Conservation (phyloP, 2,888 invertebrate species). For the Tetrapedia diversipes region DNA sequence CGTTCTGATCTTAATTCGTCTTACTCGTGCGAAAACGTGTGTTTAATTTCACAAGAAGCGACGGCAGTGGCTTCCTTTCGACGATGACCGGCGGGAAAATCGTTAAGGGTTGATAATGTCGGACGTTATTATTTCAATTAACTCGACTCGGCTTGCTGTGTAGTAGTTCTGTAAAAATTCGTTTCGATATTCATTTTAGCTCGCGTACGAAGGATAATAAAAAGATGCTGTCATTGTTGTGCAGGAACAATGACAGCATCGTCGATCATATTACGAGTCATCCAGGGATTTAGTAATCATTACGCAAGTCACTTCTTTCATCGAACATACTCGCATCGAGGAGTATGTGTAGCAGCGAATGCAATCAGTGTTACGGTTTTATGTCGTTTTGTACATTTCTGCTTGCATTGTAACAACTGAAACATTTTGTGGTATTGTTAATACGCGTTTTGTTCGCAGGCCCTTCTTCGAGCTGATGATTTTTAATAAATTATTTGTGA, state of each 20-base stretch:
- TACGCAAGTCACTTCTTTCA: conserved; percentile 52
- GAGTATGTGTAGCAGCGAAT: conserved; percentile 22
- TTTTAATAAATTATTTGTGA: too few species aligned
- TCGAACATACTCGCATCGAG: conserved; percentile 20
- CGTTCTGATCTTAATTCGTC: conserved; percentile 64
- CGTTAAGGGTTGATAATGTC: conserved; percentile 53
- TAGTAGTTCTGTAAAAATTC: background rate
- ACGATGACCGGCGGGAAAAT: conserved; percentile 66
- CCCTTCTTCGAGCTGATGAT: too few species aligned
- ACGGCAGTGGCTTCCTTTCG: conserved; percentile 12
- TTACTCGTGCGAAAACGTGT: conserved; percentile 58
- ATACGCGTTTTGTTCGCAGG: too few species aligned
- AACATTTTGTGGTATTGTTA: background rate
- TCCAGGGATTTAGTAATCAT: conserved; percentile 41
- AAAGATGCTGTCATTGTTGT: conserved; percentile 8
- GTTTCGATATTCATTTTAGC: background rate
- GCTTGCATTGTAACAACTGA: background rate
- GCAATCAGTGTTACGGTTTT: conserved; percentile 42
- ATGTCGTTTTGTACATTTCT: conserved; percentile 2
- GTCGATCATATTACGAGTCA: conserved; percentile 46
- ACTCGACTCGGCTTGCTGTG: background rate
- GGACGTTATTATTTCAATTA: conserved; percentile 30
- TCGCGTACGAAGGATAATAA: background rate
- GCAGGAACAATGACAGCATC: conserved; percentile 20
- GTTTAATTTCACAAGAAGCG: conserved; percentile 51